A percentile compares a stretch with the other conserved stretches of the same genome.
phyloP scores from a whole-genome alignment of 1,140 invertebrate genomes.

The Sitophilus oryzae region DNA sequence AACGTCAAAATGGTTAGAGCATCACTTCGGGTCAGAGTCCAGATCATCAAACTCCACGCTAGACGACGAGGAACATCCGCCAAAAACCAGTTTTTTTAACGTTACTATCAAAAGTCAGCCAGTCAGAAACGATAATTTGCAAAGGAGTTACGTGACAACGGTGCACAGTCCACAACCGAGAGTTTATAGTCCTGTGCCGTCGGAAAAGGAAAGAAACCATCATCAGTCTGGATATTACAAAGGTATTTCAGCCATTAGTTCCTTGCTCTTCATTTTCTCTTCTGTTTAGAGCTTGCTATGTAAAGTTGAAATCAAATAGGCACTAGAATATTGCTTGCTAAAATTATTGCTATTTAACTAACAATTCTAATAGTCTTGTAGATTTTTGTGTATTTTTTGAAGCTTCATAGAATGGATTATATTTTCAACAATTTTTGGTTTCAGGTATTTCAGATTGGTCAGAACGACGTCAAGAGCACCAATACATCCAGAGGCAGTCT shows the following conservation, averaged over 20 bases:
- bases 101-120: slow-evolving; percentile 69
- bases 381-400: not conserved
- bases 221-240: slow-evolving; percentile 35
- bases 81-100: slow-evolving; percentile 67
- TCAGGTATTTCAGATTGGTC: slow-evolving; percentile 70
- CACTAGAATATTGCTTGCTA: no score
- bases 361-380: not conserved
- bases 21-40: slow-evolving; percentile 83
- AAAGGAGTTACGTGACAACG: slow-evolving; percentile 25
- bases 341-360: no score
- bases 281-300: not conserved
- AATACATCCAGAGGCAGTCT: slow-evolving; percentile 18
- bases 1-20: slow-evolving; percentile 83
- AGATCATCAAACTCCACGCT: slow-evolving; percentile 63
- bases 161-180: slow-evolving; percentile 24
- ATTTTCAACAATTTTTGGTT: slow-evolving; percentile 8
- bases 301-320: not conserved
- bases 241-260: slow-evolving; percentile 21
- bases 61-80: slow-evolving; percentile 49
- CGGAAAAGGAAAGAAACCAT: slow-evolving; percentile 31
- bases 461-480: slow-evolving; percentile 53
- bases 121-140: slow-evolving; percentile 35
- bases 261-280: not conserved
- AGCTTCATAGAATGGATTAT: not conserved
- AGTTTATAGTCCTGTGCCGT: slow-evolving; percentile 35